Evolutionary conservation across 2,797 vertebrate species (phyloP).

Genomic region (Florisuga fusca): DNA sequence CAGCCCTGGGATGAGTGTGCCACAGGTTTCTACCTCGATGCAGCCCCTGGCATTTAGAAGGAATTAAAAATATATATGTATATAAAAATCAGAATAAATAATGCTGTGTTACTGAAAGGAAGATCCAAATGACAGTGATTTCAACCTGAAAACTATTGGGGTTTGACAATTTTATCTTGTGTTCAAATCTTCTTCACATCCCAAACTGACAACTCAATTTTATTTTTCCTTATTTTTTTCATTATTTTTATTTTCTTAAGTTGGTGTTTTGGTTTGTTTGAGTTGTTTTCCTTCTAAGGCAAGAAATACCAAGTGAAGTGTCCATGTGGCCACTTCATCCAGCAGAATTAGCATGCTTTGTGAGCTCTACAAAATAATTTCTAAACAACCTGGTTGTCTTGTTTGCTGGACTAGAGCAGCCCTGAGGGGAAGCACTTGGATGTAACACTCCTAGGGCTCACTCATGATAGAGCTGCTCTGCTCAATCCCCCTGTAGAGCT

Average conservation of each 20-base stretch:
- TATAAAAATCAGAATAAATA: neutral
- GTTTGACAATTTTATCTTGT: neutral
- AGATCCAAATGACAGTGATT: neutral
- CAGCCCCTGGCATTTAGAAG: neutral
- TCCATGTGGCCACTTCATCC: neutral
- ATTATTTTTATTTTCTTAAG: neutral
- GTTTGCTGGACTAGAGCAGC: neutral
- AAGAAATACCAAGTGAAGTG: neutral
- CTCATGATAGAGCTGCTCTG: neutral
- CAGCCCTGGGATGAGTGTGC: neutral
- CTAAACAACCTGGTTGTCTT: neutral
- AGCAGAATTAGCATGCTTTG: neutral
- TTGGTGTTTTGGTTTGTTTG: neutral
- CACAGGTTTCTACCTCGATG: accelerated
- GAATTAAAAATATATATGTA: neutral
- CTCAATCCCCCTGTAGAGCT: neutral
- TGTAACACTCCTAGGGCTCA: accelerated
- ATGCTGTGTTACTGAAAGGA: neutral
- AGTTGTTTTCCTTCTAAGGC: neutral
- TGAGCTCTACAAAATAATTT: neutral
- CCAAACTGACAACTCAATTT: accelerated
- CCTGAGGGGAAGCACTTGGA: neutral
- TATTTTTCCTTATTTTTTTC: no score
- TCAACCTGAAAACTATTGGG: neutral
- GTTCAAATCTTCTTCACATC: neutral